Conservation (phyloP, 2,888 invertebrate genomes). For the Deilephila elpenor region DNA sequence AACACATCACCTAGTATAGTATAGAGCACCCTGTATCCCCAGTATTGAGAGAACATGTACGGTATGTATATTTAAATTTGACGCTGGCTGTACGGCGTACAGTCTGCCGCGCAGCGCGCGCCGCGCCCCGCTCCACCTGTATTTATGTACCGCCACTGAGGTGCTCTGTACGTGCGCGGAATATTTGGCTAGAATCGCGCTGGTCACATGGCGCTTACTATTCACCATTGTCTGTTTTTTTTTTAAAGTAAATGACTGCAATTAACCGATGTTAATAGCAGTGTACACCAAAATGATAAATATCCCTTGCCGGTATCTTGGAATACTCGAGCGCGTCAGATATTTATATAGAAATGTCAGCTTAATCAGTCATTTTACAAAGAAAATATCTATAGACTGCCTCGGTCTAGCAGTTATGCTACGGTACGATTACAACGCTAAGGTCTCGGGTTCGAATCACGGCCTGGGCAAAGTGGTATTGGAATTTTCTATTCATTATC, state of each 20-base stretch:
- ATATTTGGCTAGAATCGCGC: not conserved
- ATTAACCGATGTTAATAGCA: no score
- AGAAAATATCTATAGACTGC: no score
- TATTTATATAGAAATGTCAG: no score
- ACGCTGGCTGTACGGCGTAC: constrained; percentile 33
- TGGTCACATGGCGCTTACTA: constrained; percentile 1
- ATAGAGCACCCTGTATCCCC: constrained; percentile 57
- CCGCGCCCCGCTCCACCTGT: not conserved
- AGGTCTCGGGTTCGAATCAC: no score
- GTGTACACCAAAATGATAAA: no score
- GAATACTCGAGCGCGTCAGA: no score
- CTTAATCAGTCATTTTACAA: no score
- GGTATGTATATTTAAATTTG: constrained; percentile 80
- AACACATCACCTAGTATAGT: not conserved
- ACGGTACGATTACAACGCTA: no score
- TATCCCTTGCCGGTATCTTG: no score
- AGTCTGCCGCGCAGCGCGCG: constrained; percentile 10
- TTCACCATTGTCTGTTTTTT: not conserved
- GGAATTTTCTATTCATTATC: no score
- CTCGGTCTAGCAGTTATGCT: no score
- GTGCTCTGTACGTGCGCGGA: constrained; percentile 10
- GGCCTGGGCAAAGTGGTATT: no score
- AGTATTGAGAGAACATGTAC: constrained; percentile 76
- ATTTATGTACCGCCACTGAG: constrained; percentile 14
- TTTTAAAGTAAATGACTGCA: not conserved